Evolutionary conservation across 2,797 vertebrate genomes (phyloP).

Genomic region (Vultur gryphus): DNA sequence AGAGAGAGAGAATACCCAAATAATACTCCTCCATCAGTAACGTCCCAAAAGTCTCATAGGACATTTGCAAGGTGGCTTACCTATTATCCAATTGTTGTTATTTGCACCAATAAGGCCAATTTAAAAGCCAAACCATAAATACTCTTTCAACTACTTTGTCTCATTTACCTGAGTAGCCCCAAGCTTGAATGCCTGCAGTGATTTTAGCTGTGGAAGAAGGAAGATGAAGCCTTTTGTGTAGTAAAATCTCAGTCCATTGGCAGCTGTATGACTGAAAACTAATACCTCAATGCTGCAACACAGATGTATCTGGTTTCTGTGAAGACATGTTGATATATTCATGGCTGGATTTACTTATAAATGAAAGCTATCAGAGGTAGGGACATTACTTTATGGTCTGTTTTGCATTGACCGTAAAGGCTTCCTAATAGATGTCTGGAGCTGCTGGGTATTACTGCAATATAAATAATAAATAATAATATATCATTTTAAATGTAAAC

Average conservation of each 20-base stretch:
- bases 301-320: background rate
- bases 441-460: background rate
- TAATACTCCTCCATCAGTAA: background rate
- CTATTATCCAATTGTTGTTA: background rate
- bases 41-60: rapidly evolving
- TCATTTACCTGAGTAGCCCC: background rate
- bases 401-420: constrained; percentile 7
- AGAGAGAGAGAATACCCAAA: background rate
- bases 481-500: constrained; percentile 49
- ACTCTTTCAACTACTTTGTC: background rate
- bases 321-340: background rate
- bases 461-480: constrained; percentile 60
- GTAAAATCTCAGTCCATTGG: background rate
- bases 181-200: background rate
- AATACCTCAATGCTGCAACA: background rate
- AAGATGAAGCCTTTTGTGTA: background rate
- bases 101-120: background rate
- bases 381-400: background rate
- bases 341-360: background rate
- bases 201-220: background rate
- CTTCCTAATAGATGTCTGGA: constrained; percentile 26
- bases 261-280: background rate
- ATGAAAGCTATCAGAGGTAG: background rate
- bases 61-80: background rate
- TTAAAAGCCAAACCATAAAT: background rate